Percentiles rank a stretch among this genome's conserved stretches.
phyloP scores from a whole-genome alignment of 2,797 vertebrate genomes.

The Acipenser oxyrinchus region DNA sequence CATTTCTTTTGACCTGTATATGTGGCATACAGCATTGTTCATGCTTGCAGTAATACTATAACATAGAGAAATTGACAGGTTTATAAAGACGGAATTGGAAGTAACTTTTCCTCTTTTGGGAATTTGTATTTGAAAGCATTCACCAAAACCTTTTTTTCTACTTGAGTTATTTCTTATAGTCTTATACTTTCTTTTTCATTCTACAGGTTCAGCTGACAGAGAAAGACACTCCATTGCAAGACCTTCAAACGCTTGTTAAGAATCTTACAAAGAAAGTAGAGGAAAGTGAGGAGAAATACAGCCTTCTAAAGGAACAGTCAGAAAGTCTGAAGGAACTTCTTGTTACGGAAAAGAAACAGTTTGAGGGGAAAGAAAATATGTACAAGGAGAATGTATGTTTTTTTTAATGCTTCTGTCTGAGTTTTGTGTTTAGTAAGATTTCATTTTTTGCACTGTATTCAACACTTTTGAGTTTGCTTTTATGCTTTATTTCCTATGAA shows the following conservation, averaged over 20 bases:
- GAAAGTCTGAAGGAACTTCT: slow-evolving; percentile 64
- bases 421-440: neutral
- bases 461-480: neutral
- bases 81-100: too few relatives aligned
- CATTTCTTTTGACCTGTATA: too few relatives aligned
- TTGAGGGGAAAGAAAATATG: slow-evolving; percentile 70
- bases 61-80: too few relatives aligned
- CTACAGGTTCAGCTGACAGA: slow-evolving; percentile 41
- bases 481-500: neutral
- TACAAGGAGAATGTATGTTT: slow-evolving; percentile 72
- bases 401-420: neutral
- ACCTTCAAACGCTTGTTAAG: slow-evolving; percentile 67
- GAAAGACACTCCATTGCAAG: slow-evolving; percentile 50
- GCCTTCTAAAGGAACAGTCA: slow-evolving; percentile 70
- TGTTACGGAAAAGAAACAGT: slow-evolving; percentile 61
- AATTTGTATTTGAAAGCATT: too few relatives aligned
- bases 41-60: too few relatives aligned
- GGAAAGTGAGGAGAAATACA: slow-evolving; percentile 75
- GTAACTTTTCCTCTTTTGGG: neutral
- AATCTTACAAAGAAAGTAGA: slow-evolving; percentile 78
- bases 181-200: neutral
- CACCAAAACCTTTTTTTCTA: neutral
- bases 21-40: too few relatives aligned
- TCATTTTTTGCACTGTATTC: neutral
- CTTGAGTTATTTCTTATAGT: neutral